Evolutionary conservation across 2,113 vertebrate species (phyloP).

Genomic region (Bubo blakistoni): DNA sequence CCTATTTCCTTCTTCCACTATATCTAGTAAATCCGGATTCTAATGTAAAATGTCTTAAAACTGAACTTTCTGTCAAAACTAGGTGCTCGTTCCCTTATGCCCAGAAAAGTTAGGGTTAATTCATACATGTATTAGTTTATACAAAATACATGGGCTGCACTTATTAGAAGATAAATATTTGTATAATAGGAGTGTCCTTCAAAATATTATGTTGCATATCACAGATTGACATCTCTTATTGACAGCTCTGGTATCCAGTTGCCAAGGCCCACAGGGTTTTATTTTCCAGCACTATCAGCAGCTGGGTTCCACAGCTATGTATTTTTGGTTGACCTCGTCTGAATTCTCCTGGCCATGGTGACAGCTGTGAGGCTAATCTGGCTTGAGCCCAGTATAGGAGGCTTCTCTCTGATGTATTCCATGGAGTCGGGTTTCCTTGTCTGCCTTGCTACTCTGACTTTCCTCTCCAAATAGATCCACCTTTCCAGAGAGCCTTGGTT

Average conservation of each 20-base stretch:
- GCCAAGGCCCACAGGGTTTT: neutral
- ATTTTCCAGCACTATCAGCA: neutral
- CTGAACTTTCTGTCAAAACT: neutral
- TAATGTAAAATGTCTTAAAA: rapidly evolving
- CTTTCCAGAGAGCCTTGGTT: neutral
- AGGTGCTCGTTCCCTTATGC: neutral
- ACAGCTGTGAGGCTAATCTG: slow-evolving; percentile 23
- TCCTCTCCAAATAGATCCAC: neutral
- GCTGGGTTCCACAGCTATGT: neutral
- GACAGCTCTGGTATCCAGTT: neutral
- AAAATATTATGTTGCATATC: rapidly evolving
- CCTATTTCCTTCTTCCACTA: neutral
- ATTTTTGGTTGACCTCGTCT: slow-evolving; percentile 1
- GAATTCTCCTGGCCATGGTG: neutral
- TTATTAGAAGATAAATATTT: neutral
- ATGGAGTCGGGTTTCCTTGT: neutral
- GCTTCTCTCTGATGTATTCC: neutral
- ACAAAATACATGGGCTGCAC: neutral
- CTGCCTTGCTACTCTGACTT: neutral
- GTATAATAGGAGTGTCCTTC: neutral
- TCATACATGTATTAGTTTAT: rapidly evolving
- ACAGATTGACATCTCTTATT: neutral
- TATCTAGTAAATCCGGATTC: neutral
- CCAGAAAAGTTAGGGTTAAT: neutral
- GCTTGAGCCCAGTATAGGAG: neutral